phyloP scores from a whole-genome alignment of 2,797 vertebrate genomes.

The Artibeus jamaicensis region DNA sequence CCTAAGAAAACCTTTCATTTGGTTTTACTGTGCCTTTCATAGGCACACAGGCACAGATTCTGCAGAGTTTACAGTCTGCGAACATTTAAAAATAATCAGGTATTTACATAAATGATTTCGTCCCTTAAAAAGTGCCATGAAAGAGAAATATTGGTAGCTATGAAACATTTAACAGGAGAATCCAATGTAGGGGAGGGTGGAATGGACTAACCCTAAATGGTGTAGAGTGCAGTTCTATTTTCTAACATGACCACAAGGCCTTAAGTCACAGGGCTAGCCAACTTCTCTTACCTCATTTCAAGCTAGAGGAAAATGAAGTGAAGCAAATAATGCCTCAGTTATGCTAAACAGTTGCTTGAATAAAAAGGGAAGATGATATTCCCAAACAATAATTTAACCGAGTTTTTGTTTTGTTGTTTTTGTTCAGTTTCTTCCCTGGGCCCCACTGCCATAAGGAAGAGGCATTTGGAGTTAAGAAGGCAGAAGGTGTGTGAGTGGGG shows the following conservation, averaged over 20 bases:
- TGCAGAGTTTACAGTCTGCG: not conserved
- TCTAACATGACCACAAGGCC: not conserved
- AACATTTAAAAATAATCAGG: not conserved
- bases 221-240: constrained; percentile 21
- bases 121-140: not conserved
- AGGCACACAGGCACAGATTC: not conserved
- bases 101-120: not conserved
- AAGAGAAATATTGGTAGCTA: not conserved
- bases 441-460: not conserved
- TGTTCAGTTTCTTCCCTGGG: not conserved
- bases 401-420: not conserved
- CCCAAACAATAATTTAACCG: constrained; percentile 28
- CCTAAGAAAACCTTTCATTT: too few relatives aligned
- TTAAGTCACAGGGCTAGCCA: not conserved
- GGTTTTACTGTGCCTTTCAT: too few relatives aligned
- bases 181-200: not conserved
- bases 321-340: constrained; percentile 25
- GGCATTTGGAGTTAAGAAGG: not conserved
- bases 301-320: not conserved
- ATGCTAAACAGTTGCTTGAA: constrained; percentile 24
- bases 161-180: not conserved
- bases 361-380: constrained; percentile 39
- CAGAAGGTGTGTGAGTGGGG: not conserved
- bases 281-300: constrained; percentile 41
- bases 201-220: not conserved